phyloP scores from a whole-genome alignment of 2,888 invertebrate genomes.

The Pterostichus madidus region DNA sequence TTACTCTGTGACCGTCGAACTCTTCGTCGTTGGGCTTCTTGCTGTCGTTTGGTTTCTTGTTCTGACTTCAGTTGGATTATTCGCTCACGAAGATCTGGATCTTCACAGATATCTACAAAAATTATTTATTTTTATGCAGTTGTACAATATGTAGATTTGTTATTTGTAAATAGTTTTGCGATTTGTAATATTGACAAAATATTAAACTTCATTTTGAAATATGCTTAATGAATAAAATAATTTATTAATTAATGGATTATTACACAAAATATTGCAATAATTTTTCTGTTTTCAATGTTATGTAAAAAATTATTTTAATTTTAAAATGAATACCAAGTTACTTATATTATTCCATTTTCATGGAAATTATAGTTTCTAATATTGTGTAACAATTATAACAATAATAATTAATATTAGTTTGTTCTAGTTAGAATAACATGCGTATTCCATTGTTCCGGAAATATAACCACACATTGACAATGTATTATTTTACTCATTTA shows the following conservation, averaged over 20 bases:
- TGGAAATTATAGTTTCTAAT: slow-evolving; percentile 33
- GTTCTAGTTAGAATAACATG: slow-evolving; percentile 6
- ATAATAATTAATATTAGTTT: neutral
- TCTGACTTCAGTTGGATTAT: slow-evolving; percentile 93
- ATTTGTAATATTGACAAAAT: neutral
- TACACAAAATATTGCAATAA: neutral
- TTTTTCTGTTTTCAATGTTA: neutral
- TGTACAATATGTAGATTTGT: slow-evolving; percentile 36
- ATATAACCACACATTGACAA: neutral
- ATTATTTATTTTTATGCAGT: slow-evolving; percentile 57
- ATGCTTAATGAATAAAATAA: neutral
- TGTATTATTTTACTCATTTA: neutral
- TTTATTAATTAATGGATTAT: neutral
- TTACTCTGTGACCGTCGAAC: slow-evolving; percentile 87
- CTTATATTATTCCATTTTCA: slow-evolving; percentile 39
- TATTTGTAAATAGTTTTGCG: slow-evolving; percentile 14
- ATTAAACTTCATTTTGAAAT: neutral
- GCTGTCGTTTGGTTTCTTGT: slow-evolving; percentile 87
- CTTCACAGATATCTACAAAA: slow-evolving; percentile 93
- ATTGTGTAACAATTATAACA: slow-evolving; percentile 15
- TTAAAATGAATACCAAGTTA: slow-evolving; percentile 13
- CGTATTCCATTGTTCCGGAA: neutral
- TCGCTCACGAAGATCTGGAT: slow-evolving; percentile 94
- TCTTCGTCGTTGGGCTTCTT: slow-evolving; percentile 82
- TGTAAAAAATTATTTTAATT: slow-evolving; percentile 14